Percentiles rank a stretch among this genome's conserved stretches.
phyloP scores from a whole-genome alignment of 2,797 vertebrate species.

The Pteronotus mesoamericanus region DNA sequence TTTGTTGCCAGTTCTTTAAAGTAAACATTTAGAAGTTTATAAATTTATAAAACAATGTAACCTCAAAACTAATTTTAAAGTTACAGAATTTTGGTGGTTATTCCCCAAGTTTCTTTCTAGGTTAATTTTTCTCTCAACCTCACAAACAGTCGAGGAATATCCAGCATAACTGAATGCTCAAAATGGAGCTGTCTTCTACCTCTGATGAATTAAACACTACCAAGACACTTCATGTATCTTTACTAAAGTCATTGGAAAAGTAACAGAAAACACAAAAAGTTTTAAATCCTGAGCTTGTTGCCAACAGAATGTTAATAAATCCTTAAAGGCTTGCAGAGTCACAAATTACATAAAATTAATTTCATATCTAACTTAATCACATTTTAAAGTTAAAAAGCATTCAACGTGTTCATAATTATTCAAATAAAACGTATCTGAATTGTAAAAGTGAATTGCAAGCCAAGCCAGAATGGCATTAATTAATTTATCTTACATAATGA shows the following conservation, averaged over 20 bases:
- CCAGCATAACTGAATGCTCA: background rate
- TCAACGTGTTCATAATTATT: background rate
- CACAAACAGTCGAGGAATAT: background rate
- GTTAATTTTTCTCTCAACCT: background rate
- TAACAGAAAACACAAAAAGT: background rate
- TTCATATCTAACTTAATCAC: constrained; percentile 14
- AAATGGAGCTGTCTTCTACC: background rate
- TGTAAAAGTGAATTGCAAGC: background rate
- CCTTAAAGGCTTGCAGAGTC: background rate
- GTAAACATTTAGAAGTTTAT: background rate
- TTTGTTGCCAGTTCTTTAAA: background rate
- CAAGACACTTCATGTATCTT: background rate
- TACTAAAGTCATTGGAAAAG: background rate
- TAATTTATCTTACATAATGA: background rate
- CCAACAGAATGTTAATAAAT: background rate
- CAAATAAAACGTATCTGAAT: background rate
- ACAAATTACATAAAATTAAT: constrained; percentile 23
- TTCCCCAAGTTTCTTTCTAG: background rate
- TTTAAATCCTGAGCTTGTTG: background rate
- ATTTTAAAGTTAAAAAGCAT: background rate
- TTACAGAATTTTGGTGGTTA: background rate
- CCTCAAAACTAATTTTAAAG: constrained; percentile 7
- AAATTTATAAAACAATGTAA: background rate
- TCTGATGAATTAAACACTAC: background rate
- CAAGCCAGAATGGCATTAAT: background rate